Conservation (phyloP, 2,113 vertebrate species). For the Zeus faber region DNA sequence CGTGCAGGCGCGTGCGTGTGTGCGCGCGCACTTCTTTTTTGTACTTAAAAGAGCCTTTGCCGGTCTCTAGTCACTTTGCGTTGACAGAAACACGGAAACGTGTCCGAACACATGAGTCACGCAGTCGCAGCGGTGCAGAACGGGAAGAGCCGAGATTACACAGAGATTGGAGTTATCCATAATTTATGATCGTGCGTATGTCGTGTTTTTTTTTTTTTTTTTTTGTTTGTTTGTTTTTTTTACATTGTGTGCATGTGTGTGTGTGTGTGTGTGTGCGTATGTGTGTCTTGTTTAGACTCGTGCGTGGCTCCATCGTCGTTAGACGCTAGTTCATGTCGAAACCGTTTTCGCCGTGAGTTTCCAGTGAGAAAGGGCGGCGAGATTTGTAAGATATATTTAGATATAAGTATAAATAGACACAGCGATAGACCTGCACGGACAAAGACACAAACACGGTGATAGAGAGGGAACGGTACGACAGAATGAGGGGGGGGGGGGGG, state of each 20-base stretch:
- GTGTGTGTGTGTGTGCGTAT: no score
- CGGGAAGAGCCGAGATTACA: background rate
- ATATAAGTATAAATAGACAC: no score
- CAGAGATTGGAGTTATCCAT: constrained; percentile 35
- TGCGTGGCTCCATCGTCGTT: no score
- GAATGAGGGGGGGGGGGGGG: constrained; percentile 3
- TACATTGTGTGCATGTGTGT: no score
- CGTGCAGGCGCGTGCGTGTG: background rate
- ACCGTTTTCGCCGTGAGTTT: no score
- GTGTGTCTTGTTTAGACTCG: no score
- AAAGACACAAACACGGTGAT: no score
- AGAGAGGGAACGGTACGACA: no score
- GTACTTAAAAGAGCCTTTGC: constrained; percentile 40
- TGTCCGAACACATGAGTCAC: constrained; percentile 47
- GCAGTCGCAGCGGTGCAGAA: constrained; percentile 8
- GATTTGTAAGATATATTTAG: no score
- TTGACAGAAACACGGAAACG: constrained; percentile 47
- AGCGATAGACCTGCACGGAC: no score
- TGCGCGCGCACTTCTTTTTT: constrained; percentile 20
- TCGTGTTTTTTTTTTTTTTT: constrained; percentile 3
- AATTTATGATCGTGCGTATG: constrained; percentile 34
- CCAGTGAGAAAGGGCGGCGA: no score
- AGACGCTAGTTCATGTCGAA: no score
- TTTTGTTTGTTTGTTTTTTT: background rate
- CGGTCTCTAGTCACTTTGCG: constrained; percentile 43